A percentile compares a stretch with the other conserved stretches of the same genome.
Conservation (phyloP, 2,113 vertebrate species). For the Strix aluco region DNA sequence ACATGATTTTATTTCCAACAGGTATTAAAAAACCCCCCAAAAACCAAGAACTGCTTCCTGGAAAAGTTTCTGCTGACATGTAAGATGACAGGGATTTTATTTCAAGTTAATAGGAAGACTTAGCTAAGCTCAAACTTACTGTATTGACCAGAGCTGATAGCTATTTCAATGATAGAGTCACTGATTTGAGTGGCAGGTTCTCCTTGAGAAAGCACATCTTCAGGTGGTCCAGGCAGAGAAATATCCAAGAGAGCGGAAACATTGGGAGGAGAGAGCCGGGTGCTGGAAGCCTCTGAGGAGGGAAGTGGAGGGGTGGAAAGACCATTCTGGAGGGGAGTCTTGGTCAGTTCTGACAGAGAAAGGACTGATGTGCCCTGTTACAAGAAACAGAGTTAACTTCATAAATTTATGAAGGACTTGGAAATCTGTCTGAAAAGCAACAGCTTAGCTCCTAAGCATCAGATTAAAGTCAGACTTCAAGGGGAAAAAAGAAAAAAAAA, state of each 20-base stretch:
- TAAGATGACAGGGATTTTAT: neutral
- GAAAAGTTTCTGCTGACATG: neutral
- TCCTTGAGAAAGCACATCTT: slow-evolving; percentile 91
- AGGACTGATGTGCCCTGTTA: slow-evolving; percentile 71
- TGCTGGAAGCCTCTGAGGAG: slow-evolving; percentile 75
- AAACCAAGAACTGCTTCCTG: neutral
- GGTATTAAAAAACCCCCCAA: neutral
- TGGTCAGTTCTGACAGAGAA: slow-evolving; percentile 72
- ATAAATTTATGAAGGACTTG: neutral
- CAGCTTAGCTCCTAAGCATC: neutral
- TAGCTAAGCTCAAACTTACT: slow-evolving; percentile 68
- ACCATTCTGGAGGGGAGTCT: slow-evolving; percentile 81
- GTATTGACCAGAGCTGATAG: slow-evolving; percentile 95
- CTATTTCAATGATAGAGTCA: slow-evolving; percentile 98
- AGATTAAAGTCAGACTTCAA: neutral
- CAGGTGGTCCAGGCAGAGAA: slow-evolving; percentile 94
- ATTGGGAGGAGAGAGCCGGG: slow-evolving; percentile 90
- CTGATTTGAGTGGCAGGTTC: slow-evolving; percentile 93
- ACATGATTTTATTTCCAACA: neutral
- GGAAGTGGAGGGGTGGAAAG: slow-evolving; percentile 73
- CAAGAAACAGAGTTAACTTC: neutral
- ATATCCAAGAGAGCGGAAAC: slow-evolving; percentile 95
- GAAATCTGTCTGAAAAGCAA: neutral
- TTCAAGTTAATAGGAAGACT: neutral
- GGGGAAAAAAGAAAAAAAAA: neutral